Percentiles rank a stretch among this genome's conserved stretches.
Conservation (phyloP, 2,797 vertebrate species). For the Myotis planiceps region DNA sequence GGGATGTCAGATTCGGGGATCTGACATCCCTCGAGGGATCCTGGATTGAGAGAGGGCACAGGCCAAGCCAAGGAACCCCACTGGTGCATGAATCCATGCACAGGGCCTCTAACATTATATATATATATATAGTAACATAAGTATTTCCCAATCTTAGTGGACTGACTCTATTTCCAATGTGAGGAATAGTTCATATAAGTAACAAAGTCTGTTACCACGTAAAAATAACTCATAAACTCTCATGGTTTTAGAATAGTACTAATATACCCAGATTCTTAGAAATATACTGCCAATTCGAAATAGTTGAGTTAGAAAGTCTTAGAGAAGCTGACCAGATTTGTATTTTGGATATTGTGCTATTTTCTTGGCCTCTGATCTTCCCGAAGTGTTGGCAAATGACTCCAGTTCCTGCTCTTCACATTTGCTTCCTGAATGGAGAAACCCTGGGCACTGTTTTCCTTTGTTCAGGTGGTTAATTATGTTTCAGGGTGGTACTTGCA, state of each 20-base stretch:
- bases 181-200: conserved; percentile 22
- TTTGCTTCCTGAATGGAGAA: conserved; percentile 64
- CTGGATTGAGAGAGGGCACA: too few relatives aligned
- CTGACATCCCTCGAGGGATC: too few relatives aligned
- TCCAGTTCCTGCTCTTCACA: conserved; percentile 50
- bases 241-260: background rate
- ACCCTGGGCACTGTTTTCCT: background rate
- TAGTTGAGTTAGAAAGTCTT: conserved; percentile 12
- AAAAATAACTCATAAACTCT: conserved; percentile 30
- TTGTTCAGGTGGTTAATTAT: conserved; percentile 38
- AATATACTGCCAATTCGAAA: conserved; percentile 21
- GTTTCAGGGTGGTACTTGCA: conserved; percentile 41
- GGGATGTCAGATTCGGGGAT: too few relatives aligned
- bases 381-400: conserved; percentile 49
- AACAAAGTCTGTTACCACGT: background rate
- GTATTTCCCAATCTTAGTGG: background rate
- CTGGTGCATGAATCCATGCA: too few relatives aligned
- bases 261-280: background rate
- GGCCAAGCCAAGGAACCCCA: too few relatives aligned
- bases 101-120: background rate
- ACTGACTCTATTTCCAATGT: background rate
- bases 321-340: conserved; percentile 37
- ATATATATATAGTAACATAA: background rate
- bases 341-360: conserved; percentile 51
- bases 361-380: conserved; percentile 56